These are phyloP conservation scores for Arenaria interpres DNA, from an alignment of 2,113 vertebrate genomes.

Conservation along the genomic window DNA sequence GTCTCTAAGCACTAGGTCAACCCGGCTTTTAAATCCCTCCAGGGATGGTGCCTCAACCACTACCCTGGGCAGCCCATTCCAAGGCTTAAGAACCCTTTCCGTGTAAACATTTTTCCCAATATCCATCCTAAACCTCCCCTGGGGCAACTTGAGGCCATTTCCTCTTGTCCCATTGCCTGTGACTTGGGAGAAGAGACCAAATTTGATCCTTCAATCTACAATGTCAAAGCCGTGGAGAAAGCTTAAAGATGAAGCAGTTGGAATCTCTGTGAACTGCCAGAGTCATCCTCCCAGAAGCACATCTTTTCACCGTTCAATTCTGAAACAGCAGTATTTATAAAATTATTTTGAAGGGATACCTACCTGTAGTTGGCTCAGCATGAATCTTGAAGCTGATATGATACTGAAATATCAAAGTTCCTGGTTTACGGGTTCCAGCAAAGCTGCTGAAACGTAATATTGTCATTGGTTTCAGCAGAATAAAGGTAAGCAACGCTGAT, in stretches of 20 bases:
- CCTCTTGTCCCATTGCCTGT: too few relatives aligned
- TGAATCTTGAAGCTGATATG: not conserved
- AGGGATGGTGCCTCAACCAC: too few relatives aligned
- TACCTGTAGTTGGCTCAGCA: not conserved
- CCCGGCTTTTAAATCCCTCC: too few relatives aligned
- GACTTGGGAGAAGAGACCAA: too few relatives aligned
- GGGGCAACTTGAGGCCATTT: too few relatives aligned
- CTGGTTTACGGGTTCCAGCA: not conserved
- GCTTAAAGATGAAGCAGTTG: not conserved
- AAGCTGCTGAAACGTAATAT: not conserved
- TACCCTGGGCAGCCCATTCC: too few relatives aligned
- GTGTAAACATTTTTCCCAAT: too few relatives aligned
- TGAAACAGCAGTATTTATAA: not conserved
- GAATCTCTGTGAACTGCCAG: not conserved
- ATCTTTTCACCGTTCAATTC: not conserved
- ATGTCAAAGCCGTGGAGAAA: not conserved
- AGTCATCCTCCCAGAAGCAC: not conserved
- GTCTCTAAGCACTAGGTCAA: too few relatives aligned
- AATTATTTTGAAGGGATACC: not conserved
- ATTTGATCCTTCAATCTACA: not conserved
- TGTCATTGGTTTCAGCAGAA: not conserved
- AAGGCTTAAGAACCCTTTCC: too few relatives aligned
- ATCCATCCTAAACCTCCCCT: too few relatives aligned
- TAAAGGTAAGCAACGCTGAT: not conserved
- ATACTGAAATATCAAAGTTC: not conserved